A percentile compares a stretch with the other conserved stretches of the same genome.
These are phyloP conservation scores for Dallia pectoralis DNA, from an alignment of 2,797 vertebrate species.

Conservation along the genomic window DNA sequence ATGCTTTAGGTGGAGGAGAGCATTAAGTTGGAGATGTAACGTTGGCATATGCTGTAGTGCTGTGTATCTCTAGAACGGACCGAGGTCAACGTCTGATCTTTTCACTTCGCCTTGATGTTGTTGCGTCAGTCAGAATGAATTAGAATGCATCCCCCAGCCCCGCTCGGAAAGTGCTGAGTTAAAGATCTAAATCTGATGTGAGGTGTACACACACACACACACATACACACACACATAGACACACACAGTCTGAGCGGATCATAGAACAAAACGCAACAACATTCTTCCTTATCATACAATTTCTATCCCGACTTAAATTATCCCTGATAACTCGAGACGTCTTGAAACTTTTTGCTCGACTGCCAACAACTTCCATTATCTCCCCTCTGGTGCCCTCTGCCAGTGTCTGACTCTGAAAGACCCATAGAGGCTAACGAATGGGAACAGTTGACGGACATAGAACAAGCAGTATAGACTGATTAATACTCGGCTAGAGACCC, in stretches of 20 bases:
- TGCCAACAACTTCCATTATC: neutral
- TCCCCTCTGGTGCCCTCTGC: slow-evolving; percentile 4
- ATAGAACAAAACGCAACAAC: neutral
- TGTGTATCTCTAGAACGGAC: neutral
- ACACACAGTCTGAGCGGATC: neutral
- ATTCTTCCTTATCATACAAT: neutral
- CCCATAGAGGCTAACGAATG: slow-evolving; percentile 55
- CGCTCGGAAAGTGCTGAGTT: slow-evolving; percentile 27
- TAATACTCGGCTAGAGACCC: slow-evolving; percentile 51
- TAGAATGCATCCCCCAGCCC: slow-evolving; percentile 15
- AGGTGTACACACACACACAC: neutral
- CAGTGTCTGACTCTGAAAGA: slow-evolving; percentile 29
- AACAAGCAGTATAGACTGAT: slow-evolving; percentile 33
- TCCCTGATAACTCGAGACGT: neutral
- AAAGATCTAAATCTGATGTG: slow-evolving; percentile 23
- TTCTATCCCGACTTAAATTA: neutral
- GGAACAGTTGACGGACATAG: slow-evolving; percentile 34
- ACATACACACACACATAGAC: neutral
- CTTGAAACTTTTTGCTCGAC: neutral
- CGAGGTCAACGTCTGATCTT: neutral
- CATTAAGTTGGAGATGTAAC: neutral
- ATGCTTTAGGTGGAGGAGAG: neutral
- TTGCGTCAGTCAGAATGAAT: slow-evolving; percentile 18
- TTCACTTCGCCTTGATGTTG: slow-evolving; percentile 4
- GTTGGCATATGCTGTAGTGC: neutral